These are phyloP conservation scores for Ceratotherium simum DNA, from an alignment of 2,113 vertebrate genomes.

Conservation along the genomic window DNA sequence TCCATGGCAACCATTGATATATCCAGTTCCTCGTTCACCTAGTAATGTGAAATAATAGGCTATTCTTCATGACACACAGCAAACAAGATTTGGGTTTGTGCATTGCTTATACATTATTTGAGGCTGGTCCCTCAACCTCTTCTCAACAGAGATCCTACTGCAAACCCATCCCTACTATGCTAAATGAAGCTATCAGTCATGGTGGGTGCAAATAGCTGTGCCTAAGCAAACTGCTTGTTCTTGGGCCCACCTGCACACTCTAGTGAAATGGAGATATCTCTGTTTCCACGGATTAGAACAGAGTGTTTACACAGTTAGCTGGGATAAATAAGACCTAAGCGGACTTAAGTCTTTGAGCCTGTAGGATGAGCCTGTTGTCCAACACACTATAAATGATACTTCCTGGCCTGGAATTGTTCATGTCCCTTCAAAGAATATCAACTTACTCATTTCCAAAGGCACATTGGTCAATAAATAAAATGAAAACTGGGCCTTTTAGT, in stretches of 20 bases:
- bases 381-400: background rate
- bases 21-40: conserved; percentile 53
- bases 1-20: conserved; percentile 60
- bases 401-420: background rate
- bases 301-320: background rate
- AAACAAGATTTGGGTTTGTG: conserved; percentile 38
- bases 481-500: background rate
- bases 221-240: background rate
- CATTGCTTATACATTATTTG: background rate
- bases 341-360: background rate
- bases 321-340: background rate
- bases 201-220: background rate
- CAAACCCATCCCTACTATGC: background rate
- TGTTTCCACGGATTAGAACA: background rate
- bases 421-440: background rate
- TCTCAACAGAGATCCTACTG: conserved; percentile 3
- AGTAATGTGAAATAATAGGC: conserved; percentile 52
- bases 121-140: background rate
- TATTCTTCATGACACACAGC: conserved; percentile 1
- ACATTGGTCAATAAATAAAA: background rate
- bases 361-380: background rate
- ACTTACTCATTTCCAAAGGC: conserved; percentile 29
- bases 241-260: background rate
- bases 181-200: background rate
- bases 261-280: background rate